Conservation (phyloP, 1,140 invertebrate species). For the Theocolax elegans region DNA sequence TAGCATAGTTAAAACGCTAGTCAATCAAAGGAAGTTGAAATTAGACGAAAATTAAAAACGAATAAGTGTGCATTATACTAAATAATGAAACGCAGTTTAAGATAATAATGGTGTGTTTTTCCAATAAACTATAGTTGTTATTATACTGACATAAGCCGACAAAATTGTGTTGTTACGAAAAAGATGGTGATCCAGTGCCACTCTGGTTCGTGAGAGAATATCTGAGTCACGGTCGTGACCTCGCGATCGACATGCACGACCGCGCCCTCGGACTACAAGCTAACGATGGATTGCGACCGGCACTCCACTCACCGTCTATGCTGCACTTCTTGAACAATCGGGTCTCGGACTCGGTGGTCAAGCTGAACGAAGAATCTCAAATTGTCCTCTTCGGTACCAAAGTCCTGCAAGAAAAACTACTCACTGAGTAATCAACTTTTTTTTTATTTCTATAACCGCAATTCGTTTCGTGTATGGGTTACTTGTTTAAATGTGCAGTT, state of each 20-base stretch:
- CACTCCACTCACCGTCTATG: slow-evolving; percentile 36
- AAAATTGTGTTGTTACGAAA: no score
- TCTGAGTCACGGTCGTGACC: slow-evolving; percentile 39
- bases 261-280: slow-evolving; percentile 16
- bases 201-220: slow-evolving; percentile 24
- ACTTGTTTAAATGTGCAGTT: no score
- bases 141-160: no score
- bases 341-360: slow-evolving; percentile 5
- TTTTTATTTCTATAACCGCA: no score
- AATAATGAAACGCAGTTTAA: no score
- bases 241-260: slow-evolving; percentile 41
- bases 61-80: no score
- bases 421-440: slow-evolving; percentile 29
- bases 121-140: no score
- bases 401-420: slow-evolving; percentile 37
- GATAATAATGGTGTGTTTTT: no score
- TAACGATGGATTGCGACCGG: slow-evolving; percentile 26
- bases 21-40: no score
- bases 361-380: slow-evolving; percentile 40
- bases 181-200: slow-evolving; percentile 25
- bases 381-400: slow-evolving; percentile 36
- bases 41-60: no score
- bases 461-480: no score
- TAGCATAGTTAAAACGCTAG: no score
- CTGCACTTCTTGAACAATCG: slow-evolving; percentile 38